phyloP scores from a whole-genome alignment of 2,888 invertebrate species.

The Dryococelus australis region DNA sequence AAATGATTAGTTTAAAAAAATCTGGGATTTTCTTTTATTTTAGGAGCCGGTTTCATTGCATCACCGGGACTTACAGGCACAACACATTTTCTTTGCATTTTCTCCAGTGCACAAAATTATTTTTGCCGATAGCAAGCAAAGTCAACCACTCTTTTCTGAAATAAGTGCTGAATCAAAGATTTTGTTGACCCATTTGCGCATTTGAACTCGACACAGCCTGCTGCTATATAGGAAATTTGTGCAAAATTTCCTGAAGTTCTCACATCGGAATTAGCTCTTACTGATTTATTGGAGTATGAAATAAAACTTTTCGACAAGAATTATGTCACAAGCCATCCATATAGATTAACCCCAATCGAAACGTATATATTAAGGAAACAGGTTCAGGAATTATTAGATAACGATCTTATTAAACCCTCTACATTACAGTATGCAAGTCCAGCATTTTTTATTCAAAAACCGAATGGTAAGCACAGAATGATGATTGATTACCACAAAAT shows the following conservation, averaged over 20 bases:
- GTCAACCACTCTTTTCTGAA: neutral
- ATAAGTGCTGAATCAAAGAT: neutral
- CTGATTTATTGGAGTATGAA: neutral
- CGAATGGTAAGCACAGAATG: neutral
- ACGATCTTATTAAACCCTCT: neutral
- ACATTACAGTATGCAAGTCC: neutral
- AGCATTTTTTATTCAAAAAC: neutral
- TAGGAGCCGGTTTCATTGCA: neutral
- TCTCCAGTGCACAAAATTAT: neutral
- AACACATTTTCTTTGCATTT: neutral
- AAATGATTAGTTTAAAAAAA: neutral
- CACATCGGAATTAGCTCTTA: neutral
- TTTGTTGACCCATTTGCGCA: neutral
- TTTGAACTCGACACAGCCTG: neutral
- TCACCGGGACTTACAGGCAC: neutral
- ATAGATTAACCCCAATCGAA: neutral
- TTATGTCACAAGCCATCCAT: neutral
- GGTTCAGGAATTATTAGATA: neutral
- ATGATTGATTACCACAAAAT: neutral
- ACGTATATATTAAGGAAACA: neutral
- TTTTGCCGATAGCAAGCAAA: neutral
- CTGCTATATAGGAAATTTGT: neutral
- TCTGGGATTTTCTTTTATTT: neutral
- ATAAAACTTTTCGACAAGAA: neutral
- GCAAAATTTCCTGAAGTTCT: neutral